Conservation (phyloP, 2,113 vertebrate species). For the Sinocyclocheilus maitianheensis region DNA sequence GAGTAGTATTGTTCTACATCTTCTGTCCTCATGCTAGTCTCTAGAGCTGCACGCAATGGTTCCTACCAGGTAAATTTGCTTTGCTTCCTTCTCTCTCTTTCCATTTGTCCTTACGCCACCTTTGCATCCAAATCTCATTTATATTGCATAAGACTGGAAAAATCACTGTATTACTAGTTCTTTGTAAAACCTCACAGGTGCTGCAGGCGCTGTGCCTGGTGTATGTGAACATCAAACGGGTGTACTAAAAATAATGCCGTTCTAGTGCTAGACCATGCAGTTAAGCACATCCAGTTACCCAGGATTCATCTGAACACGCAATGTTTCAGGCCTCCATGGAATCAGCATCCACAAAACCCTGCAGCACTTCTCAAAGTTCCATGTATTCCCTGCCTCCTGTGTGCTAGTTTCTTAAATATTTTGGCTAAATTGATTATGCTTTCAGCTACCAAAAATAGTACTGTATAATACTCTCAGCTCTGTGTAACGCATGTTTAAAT, state of each 20-base stretch:
- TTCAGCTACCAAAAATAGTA: not conserved
- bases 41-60: not conserved
- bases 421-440: not conserved
- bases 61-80: not conserved
- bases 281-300: not conserved
- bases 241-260: not conserved
- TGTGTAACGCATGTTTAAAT: not conserved
- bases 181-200: not conserved
- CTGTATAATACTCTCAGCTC: not conserved
- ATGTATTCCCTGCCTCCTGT: not conserved
- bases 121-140: conserved; percentile 4
- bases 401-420: not conserved
- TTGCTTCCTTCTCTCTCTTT: not conserved
- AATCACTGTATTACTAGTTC: not conserved
- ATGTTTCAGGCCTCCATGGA: not conserved
- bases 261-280: not conserved
- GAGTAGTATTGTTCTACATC: not conserved
- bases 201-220: not conserved
- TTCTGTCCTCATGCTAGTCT: conserved; percentile 10
- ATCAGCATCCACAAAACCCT: not conserved
- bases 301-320: not conserved
- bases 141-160: conserved; percentile 6
- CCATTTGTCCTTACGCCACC: not conserved
- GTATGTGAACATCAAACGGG: not conserved
- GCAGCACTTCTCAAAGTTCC: not conserved